Percentiles rank a stretch among this genome's conserved stretches.
Evolutionary conservation across 2,797 vertebrate genomes (phyloP).

Genomic region (Corythornis leucogaster): DNA sequence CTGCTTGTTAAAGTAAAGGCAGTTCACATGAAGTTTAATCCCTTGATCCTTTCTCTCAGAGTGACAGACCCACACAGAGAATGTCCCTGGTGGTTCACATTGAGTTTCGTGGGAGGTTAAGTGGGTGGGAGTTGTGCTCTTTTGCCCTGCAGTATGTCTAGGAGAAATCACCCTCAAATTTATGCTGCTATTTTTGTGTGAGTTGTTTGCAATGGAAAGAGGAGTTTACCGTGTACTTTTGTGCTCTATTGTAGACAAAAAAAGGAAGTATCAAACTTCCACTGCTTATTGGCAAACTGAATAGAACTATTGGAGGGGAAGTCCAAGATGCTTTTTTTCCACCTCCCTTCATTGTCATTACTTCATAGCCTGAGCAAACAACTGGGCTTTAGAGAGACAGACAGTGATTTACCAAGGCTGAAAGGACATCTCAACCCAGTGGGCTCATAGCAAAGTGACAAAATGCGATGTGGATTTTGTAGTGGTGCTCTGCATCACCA

Average conservation of each 20-base stretch:
- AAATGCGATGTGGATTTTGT: neutral
- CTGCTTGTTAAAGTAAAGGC: neutral
- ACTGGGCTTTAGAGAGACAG: conserved; percentile 2
- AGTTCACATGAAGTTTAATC: neutral
- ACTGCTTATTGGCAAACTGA: conserved; percentile 54
- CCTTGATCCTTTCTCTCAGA: neutral
- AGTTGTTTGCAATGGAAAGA: conserved; percentile 18
- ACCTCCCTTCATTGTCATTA: conserved; percentile 30
- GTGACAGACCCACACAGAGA: neutral
- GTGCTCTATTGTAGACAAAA: conserved; percentile 35
- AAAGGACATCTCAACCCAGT: neutral
- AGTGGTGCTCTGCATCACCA: neutral
- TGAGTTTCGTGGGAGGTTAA: neutral
- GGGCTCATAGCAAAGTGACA: neutral
- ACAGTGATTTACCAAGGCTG: neutral
- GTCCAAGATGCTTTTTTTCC: conserved; percentile 33
- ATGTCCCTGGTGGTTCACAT: neutral
- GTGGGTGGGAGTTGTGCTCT: neutral
- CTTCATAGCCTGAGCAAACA: neutral
- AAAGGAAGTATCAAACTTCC: conserved; percentile 68
- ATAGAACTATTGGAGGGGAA: conserved; percentile 72
- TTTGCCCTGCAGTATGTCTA: neutral
- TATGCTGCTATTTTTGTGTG: conserved; percentile 5
- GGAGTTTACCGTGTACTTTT: conserved; percentile 59
- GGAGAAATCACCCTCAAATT: conserved; percentile 47